These are phyloP conservation scores for Acleris cristana DNA, from an alignment of 2,888 invertebrate species.

Conservation along the genomic window DNA sequence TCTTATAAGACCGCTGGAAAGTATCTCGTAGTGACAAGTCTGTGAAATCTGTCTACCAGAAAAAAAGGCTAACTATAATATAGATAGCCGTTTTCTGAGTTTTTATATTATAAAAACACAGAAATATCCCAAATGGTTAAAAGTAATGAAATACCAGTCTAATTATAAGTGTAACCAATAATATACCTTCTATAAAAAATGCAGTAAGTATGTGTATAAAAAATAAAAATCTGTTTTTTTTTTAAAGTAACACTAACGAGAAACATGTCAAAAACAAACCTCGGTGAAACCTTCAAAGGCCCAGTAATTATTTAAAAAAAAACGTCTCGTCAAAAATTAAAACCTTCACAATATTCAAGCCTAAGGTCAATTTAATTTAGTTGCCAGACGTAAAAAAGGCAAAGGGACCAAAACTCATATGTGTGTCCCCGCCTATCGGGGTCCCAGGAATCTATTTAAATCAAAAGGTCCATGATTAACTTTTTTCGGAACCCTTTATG, in stretches of 20 bases:
- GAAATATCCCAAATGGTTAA: too few species aligned
- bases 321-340: constrained; percentile 32
- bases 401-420: constrained; percentile 61
- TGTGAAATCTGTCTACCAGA: too few species aligned
- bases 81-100: too few species aligned
- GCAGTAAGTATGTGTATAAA: too few species aligned
- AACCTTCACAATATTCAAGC: constrained; percentile 45
- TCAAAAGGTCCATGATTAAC: constrained; percentile 64
- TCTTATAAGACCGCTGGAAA: too few species aligned
- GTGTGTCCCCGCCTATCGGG: constrained; percentile 70
- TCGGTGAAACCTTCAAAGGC: not conserved
- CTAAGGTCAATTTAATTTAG: constrained; percentile 73
- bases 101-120: too few species aligned
- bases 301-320: constrained; percentile 6
- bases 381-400: constrained; percentile 70
- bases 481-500: constrained; percentile 56
- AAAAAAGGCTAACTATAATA: too few species aligned
- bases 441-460: constrained; percentile 64
- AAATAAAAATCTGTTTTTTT: too few species aligned
- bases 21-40: too few species aligned
- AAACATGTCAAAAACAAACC: not conserved
- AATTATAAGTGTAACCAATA: too few species aligned
- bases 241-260: not conserved
- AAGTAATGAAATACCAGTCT: too few species aligned
- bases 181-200: too few species aligned